Base-by-base conservation (phyloP, 92 coral and sea anemone genomes). In the Nematostella vectensis region DNA sequence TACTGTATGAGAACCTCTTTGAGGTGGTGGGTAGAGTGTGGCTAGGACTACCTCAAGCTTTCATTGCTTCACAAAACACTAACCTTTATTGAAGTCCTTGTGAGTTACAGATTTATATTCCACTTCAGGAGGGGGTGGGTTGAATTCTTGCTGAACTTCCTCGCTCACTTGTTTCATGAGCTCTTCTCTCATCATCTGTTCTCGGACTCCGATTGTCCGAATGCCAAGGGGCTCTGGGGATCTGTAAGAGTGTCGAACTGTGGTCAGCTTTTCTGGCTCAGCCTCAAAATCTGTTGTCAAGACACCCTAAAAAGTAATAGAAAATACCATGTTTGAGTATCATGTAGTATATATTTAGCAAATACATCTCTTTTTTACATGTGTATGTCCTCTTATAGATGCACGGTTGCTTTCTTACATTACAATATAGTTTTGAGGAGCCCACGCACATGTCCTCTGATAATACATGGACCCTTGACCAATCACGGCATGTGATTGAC, bases 41-140 rank as follows among this genome's bases (percentile, higher is more conserved):
- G n/a, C n/a, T n/a, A n/a, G n/a, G n/a, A n/a, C n/a, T n/a, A n/a
- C n/a, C n/a, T n/a, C n/a, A n/a, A n/a, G n/a, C n/a, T n/a, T n/a
- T n/a, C n/a, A n/a, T n/a, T n/a, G n/a, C n/a, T n/a, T n/a, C n/a
- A n/a, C n/a, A n/a, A n/a, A n/a, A n/a, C n/a, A n/a, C 21, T 45
- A 4, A 93, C 99, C 99, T 78, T 81, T 93, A 25, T 87, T 68
- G 45, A 78, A 93, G 58, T 93, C 99, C 38, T 79, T 75, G 25
- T 75, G 82, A 24, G 99, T 93, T 42, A 87, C 80, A 22, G 99
- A 93, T 31, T 59, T 48, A 53, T 77, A 87, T 37, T 93, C 99
- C 57, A 84, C 83, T n/a, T 83, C 67, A 27, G 96, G 86, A 15
- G 93, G 95, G 3, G 99, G 96, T 12, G 96, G 96, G 59, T 93